These are phyloP conservation scores for Macroglossus sobrinus DNA, from an alignment of 2,113 vertebrate species.

Conservation along the genomic window DNA sequence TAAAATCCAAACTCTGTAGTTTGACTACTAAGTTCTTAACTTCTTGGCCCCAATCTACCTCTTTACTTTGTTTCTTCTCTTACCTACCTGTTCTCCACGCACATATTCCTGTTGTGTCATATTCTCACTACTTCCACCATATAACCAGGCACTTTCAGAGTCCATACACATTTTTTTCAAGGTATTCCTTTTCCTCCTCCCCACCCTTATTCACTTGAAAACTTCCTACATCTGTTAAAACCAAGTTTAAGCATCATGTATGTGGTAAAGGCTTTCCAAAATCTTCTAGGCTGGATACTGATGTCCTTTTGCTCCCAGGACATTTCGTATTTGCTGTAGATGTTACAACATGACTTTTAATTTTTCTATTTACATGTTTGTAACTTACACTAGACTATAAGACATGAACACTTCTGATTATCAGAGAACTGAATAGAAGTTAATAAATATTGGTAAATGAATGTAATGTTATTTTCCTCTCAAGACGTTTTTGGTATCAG, in stretches of 20 bases:
- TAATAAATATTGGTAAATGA: neutral
- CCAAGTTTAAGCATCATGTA: neutral
- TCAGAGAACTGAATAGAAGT: neutral
- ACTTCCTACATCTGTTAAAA: neutral
- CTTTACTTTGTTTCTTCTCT: neutral
- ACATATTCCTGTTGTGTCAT: neutral
- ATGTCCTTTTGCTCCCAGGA: neutral
- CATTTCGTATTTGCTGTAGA: neutral
- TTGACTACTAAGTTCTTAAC: neutral
- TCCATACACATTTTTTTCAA: neutral
- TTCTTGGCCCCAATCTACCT: neutral
- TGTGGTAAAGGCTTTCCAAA: neutral
- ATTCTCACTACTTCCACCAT: neutral
- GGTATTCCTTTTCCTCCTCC: neutral
- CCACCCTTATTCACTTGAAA: neutral
- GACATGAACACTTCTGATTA: neutral
- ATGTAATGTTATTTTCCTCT: neutral
- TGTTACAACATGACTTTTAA: neutral
- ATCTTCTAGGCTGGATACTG: neutral
- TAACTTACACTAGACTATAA: neutral
- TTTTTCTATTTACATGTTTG: neutral
- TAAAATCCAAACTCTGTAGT: neutral
- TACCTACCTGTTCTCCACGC: neutral
- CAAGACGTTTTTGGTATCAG: neutral
- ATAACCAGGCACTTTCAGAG: neutral